Conservation (phyloP, 2,888 invertebrate genomes). For the Caenorhabditis sp. region DNA sequence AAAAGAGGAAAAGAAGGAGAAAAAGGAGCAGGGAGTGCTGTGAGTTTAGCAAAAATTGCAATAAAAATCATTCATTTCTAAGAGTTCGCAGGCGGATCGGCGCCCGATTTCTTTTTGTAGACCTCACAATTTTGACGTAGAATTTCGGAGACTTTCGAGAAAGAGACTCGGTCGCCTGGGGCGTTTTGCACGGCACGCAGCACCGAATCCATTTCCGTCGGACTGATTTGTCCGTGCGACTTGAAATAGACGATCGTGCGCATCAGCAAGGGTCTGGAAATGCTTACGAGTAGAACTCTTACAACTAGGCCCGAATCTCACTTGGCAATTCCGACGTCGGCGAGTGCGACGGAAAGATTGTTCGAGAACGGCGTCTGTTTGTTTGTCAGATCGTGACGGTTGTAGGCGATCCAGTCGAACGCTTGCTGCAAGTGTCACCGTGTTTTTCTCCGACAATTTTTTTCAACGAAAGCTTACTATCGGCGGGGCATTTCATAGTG, state of each 20-base stretch:
- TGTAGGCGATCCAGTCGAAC: conserved; percentile 53
- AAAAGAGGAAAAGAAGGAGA: conserved; percentile 26
- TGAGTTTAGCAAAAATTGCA: conserved; percentile 2
- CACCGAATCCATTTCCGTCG: not conserved
- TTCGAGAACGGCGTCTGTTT: conserved; percentile 13
- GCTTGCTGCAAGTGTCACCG: conserved; percentile 23
- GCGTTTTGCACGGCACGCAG: not conserved
- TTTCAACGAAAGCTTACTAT: too few species aligned
- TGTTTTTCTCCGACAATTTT: too few species aligned
- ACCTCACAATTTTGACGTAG: not conserved
- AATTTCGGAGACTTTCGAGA: not conserved
- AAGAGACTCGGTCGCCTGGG: not conserved
- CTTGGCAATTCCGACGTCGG: conserved; percentile 50
- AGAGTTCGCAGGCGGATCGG: too few species aligned
- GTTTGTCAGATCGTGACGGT: conserved; percentile 37
- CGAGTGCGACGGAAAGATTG: conserved; percentile 24
- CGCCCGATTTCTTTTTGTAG: not conserved
- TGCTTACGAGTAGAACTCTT: too few species aligned
- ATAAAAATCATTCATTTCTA: not conserved
- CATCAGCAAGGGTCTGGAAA: not conserved
- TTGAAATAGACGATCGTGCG: not conserved
- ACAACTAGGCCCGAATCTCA: not conserved
- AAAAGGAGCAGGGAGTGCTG: conserved; percentile 25
- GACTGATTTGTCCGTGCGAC: not conserved
- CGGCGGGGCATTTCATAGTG: too few species aligned